A percentile compares a stretch with the other conserved stretches of the same genome.
Evolutionary conservation across 2,797 vertebrate genomes (phyloP).

Genomic region (Astyanax mexicanus): DNA sequence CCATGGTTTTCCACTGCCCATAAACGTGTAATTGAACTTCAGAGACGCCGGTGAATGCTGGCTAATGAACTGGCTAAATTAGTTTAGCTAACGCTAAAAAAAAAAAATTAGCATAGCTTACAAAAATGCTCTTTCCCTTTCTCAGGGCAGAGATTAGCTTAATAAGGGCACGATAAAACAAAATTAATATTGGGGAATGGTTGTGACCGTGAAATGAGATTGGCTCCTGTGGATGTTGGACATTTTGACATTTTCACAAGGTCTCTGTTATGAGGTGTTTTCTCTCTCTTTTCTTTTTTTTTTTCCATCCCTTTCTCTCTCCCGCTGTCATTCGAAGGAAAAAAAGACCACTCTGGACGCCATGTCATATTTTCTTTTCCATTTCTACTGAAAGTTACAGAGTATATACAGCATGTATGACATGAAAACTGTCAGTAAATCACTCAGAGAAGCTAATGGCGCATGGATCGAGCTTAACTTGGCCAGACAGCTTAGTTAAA

Average conservation of each 20-base stretch:
- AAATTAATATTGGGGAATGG: slow-evolving; percentile 31
- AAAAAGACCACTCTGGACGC: background rate
- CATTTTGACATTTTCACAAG: slow-evolving; percentile 16
- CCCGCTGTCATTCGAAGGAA: background rate
- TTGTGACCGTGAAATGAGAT: slow-evolving; percentile 31
- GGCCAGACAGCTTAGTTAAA: too few species aligned
- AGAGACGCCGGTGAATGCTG: slow-evolving; percentile 25
- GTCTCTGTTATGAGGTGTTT: background rate
- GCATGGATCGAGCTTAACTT: too few species aligned
- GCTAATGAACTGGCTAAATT: slow-evolving; percentile 32
- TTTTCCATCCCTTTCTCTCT: background rate
- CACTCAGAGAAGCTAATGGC: too few species aligned
- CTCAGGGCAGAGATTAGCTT: slow-evolving; percentile 33
- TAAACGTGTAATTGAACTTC: slow-evolving; percentile 48
- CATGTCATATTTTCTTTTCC: too few species aligned
- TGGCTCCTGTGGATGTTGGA: slow-evolving; percentile 21
- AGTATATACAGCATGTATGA: too few species aligned
- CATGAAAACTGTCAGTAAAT: too few species aligned
- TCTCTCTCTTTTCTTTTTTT: background rate
- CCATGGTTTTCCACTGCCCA: slow-evolving; percentile 37
- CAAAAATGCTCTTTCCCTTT: slow-evolving; percentile 13
- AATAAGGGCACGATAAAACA: slow-evolving; percentile 29
- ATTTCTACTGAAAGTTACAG: too few species aligned
- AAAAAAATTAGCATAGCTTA: slow-evolving; percentile 27
- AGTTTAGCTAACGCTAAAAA: slow-evolving; percentile 31